Evolutionary conservation across 2,797 vertebrate species (phyloP).

Genomic region (Jordanella pulchra): DNA sequence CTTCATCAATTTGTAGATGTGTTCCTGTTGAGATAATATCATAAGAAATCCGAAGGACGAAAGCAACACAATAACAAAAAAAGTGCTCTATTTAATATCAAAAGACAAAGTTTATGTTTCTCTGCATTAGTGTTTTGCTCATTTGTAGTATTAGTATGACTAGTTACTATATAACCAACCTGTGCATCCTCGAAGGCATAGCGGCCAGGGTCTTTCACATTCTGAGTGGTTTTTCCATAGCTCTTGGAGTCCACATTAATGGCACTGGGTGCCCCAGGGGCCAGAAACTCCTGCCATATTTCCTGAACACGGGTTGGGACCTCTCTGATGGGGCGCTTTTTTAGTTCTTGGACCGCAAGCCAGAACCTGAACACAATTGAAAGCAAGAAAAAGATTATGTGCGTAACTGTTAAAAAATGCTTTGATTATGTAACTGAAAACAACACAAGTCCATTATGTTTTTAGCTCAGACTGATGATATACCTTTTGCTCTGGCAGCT

Average conservation of each 20-base stretch:
- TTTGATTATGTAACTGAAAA: not conserved
- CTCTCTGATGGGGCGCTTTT: slow-evolving; percentile 92
- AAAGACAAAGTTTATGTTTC: not conserved
- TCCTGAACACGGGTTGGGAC: slow-evolving; percentile 92
- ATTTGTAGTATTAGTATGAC: slow-evolving; percentile 1
- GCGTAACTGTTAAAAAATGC: not conserved
- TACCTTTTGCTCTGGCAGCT: not conserved
- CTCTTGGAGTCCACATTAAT: slow-evolving; percentile 98
- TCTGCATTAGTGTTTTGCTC: not conserved
- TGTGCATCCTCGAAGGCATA: slow-evolving; percentile 97
- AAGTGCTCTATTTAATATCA: not conserved
- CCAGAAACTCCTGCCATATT: slow-evolving; percentile 97
- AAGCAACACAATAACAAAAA: not conserved
- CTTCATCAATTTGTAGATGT: slow-evolving; percentile 99
- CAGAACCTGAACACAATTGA: slow-evolving; percentile 85
- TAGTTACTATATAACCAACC: slow-evolving; percentile 68
- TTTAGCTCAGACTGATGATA: not conserved
- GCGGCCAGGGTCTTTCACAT: slow-evolving; percentile 93
- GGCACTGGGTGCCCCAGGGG: slow-evolving; percentile 93
- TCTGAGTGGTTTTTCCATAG: slow-evolving; percentile 96
- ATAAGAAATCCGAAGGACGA: not conserved
- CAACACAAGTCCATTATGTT: not conserved
- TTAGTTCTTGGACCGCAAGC: slow-evolving; percentile 95
- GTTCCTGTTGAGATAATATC: slow-evolving; percentile 83
- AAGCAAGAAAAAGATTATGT: not conserved